These are phyloP conservation scores for Pomacea maculata DNA, from an alignment of 1,140 invertebrate genomes.

Conservation along the genomic window DNA sequence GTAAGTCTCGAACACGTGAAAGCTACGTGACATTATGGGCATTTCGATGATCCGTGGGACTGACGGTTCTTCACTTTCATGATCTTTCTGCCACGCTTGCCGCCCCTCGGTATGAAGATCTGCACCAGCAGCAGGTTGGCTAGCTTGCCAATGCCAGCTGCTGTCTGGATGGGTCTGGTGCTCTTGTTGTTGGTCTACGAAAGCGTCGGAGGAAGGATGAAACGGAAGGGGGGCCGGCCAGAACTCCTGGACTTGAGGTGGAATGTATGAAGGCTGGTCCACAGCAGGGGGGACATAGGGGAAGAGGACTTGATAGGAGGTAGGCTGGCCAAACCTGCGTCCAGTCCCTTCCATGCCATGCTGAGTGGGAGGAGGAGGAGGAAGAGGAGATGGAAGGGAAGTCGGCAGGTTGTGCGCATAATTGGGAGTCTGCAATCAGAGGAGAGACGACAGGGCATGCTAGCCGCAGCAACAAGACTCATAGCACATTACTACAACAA, in stretches of 20 bases:
- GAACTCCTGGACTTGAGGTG: background rate
- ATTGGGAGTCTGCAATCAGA: constrained; percentile 27
- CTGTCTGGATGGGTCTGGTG: no score
- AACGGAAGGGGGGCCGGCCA: background rate
- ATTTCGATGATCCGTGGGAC: constrained; percentile 15
- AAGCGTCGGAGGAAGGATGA: no score
- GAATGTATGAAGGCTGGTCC: constrained; percentile 25
- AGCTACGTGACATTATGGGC: constrained; percentile 10
- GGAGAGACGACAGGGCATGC: constrained; percentile 15
- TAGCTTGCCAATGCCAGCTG: no score
- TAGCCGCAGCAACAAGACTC: constrained; percentile 7
- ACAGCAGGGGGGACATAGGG: constrained; percentile 29
- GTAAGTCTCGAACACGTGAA: constrained; percentile 39
- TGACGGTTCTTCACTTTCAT: background rate
- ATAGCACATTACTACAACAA: constrained; percentile 1
- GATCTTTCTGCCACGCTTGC: no score
- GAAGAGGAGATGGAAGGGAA: background rate
- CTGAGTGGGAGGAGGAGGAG: constrained; percentile 15
- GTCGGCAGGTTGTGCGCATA: constrained; percentile 13
- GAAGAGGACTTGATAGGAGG: constrained; percentile 29
- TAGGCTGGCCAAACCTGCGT: background rate
- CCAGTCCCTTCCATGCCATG: constrained; percentile 10
- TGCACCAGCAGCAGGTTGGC: no score
- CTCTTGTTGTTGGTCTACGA: no score
- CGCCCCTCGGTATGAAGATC: no score